These are phyloP conservation scores for Atherinomorus stipes DNA, from an alignment of 2,113 vertebrate genomes.

Conservation along the genomic window DNA sequence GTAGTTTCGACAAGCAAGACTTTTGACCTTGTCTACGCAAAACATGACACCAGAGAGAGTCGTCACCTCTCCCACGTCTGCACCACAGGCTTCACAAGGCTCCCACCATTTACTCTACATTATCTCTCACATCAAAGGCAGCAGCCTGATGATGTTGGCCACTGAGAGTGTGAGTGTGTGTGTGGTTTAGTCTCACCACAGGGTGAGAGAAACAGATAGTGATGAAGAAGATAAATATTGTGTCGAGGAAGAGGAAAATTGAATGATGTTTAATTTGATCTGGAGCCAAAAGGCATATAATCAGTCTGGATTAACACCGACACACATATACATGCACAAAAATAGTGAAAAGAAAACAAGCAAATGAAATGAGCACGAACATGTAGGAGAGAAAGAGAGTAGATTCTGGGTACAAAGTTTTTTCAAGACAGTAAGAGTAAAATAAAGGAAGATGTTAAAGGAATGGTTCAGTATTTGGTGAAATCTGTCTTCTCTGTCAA, in stretches of 20 bases:
- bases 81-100: slow-evolving; percentile 18
- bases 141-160: slow-evolving; percentile 3
- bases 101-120: slow-evolving; percentile 8
- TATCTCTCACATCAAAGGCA: slow-evolving; percentile 46
- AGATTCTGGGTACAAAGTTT: slow-evolving; percentile 22
- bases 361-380: slow-evolving; percentile 42
- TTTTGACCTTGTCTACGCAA: neutral
- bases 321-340: neutral
- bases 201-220: slow-evolving; percentile 20
- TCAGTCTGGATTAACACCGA: slow-evolving; percentile 36
- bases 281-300: slow-evolving; percentile 41
- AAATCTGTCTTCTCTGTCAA: neutral
- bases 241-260: slow-evolving; percentile 12
- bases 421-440: slow-evolving; percentile 31
- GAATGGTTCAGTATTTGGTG: neutral
- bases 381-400: slow-evolving; percentile 9
- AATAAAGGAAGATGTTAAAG: neutral
- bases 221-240: slow-evolving; percentile 39
- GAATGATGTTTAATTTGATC: slow-evolving; percentile 58
- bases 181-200: slow-evolving; percentile 9
- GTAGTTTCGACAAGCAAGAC: slow-evolving; percentile 10
- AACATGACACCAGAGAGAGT: slow-evolving; percentile 28
- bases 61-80: slow-evolving; percentile 53
- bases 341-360: slow-evolving; percentile 14
- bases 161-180: slow-evolving; percentile 5